These are phyloP conservation scores for Hystrix cristata DNA, from an alignment of 2,113 vertebrate genomes.

Conservation along the genomic window DNA sequence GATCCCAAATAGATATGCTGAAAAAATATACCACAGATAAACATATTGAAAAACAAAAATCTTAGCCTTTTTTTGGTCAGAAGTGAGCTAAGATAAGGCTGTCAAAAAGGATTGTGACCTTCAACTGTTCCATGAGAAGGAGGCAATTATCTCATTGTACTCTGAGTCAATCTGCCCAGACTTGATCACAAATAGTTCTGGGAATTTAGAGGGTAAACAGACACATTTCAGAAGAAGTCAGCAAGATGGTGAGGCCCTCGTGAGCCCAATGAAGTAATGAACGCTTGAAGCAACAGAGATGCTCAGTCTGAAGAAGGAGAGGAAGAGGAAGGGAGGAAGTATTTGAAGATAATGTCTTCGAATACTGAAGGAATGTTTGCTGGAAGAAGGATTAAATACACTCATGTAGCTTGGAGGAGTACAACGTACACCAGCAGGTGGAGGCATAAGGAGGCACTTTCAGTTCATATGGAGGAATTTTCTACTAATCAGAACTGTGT, in stretches of 20 bases:
- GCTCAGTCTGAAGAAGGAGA: neutral
- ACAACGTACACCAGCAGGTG: neutral
- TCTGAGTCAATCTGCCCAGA: neutral
- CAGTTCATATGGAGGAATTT: neutral
- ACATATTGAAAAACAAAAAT: too few species aligned
- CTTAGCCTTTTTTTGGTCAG: neutral
- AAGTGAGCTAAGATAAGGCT: neutral
- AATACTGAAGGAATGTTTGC: neutral
- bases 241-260: neutral
- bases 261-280: neutral
- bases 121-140: neutral
- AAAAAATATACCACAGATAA: neutral
- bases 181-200: neutral
- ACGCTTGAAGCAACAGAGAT: neutral
- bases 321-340: neutral
- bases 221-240: neutral
- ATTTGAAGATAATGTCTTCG: neutral
- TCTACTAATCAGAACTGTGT: neutral
- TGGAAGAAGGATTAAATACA: neutral
- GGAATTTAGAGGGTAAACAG: slow-evolving; percentile 9
- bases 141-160: slow-evolving; percentile 14
- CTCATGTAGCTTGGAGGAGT: neutral
- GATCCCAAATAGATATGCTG: neutral
- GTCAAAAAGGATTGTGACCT: neutral
- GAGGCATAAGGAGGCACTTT: neutral